Percentiles rank a stretch among this genome's conserved stretches.
Evolutionary conservation across 2,888 invertebrate species (phyloP).

Genomic region (Cosmia pyralina): DNA sequence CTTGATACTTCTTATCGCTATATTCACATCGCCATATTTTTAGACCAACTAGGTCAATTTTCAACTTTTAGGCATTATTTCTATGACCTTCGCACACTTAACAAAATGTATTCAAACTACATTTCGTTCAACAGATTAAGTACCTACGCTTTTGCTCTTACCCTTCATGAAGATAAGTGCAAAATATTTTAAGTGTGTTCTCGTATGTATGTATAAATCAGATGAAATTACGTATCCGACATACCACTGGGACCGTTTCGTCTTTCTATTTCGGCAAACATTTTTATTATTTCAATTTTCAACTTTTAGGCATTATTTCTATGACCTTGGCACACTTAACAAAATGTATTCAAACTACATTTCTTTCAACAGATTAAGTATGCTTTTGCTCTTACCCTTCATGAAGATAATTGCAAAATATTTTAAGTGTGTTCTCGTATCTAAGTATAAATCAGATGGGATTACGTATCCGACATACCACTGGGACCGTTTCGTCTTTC

Average conservation of each 20-base stretch:
- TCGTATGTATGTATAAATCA: conserved; percentile 55
- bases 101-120: conserved; percentile 6
- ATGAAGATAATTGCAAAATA: conserved; percentile 44
- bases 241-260: conserved; percentile 49
- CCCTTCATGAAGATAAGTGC: conserved; percentile 32
- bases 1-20: conserved; percentile 20
- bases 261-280: conserved; percentile 60
- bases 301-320: no score
- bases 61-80: conserved; percentile 19
- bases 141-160: conserved; percentile 17
- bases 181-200: conserved; percentile 38
- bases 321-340: conserved; percentile 30
- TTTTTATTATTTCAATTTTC: conserved; percentile 70
- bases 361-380: conserved; percentile 15
- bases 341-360: conserved; percentile 7
- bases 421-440: conserved; percentile 30
- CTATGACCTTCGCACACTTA: conserved; percentile 30
- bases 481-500: conserved; percentile 53
- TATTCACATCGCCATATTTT: conserved; percentile 31
- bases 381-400: conserved; percentile 17
- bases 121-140: conserved; percentile 12
- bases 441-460: conserved; percentile 56
- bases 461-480: conserved; percentile 55
- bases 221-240: conserved; percentile 52
- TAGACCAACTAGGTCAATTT: conserved; percentile 25